A percentile compares a stretch with the other conserved stretches of the same genome.
Conservation (phyloP, 2,888 invertebrate genomes). For the Trypoxylon attenuatum region DNA sequence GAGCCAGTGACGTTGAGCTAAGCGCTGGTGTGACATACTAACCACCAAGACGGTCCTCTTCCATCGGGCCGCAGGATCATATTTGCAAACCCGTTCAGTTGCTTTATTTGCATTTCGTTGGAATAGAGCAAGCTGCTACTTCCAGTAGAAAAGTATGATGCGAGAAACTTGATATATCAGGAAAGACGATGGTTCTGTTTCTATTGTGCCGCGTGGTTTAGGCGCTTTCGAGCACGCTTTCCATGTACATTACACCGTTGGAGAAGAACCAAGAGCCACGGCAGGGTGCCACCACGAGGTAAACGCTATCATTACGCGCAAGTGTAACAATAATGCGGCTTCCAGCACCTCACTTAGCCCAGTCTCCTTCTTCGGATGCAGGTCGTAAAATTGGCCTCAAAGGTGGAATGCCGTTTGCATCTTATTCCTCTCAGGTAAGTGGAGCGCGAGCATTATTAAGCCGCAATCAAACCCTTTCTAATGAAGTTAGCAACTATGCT, state of each 20-base stretch:
- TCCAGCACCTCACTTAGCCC: neutral
- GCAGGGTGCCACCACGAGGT: conserved; percentile 7
- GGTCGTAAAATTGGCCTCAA: too few relatives aligned
- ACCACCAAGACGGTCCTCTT: conserved; percentile 18
- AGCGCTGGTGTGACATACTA: conserved; percentile 36
- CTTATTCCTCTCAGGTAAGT: too few relatives aligned
- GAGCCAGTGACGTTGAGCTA: conserved; percentile 35
- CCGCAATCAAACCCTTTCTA: too few relatives aligned
- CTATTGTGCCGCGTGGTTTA: neutral
- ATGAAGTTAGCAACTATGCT: too few relatives aligned
- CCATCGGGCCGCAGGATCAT: conserved; percentile 21
- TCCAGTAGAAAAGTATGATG: conserved; percentile 6
- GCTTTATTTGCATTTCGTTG: conserved; percentile 23
- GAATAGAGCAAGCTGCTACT: neutral
- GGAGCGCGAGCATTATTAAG: too few relatives aligned
- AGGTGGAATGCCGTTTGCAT: too few relatives aligned
- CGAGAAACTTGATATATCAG: conserved; percentile 7
- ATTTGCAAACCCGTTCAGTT: conserved; percentile 43
- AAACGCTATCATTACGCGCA: conserved; percentile 16
- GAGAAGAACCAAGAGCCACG: neutral
- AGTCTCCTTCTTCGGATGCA: conserved; percentile 8
- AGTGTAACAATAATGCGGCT: conserved; percentile 19
- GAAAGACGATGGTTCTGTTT: conserved; percentile 6
- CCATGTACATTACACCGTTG: conserved; percentile 4
- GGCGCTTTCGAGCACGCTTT: conserved; percentile 3